Evolutionary conservation across 92 coral and sea anemone genomes (phyloP).

Genomic region (Epizoanthus ramosus): DNA sequence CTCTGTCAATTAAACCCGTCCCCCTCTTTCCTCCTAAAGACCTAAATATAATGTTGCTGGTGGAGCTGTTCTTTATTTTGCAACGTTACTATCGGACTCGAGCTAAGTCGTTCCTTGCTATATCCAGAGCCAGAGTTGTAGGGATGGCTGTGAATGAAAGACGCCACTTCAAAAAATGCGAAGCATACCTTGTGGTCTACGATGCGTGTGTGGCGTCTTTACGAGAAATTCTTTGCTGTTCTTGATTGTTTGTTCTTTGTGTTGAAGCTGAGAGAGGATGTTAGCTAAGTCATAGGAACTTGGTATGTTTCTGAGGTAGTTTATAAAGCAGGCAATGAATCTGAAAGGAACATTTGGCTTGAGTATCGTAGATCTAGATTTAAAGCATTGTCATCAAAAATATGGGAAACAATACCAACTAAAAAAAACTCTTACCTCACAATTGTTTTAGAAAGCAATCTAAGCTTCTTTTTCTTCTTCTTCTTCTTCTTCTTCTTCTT

Average conservation of each 20-base stretch:
- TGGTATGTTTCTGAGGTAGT: constrained; percentile 35
- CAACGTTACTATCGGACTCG: too few relatives aligned
- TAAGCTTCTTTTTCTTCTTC: too few relatives aligned
- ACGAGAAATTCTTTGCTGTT: constrained; percentile 37
- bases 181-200: constrained; percentile 11
- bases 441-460: too few relatives aligned
- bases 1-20: too few relatives aligned
- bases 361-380: neutral
- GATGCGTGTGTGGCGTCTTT: neutral
- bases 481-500: too few relatives aligned
- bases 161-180: constrained; percentile 19
- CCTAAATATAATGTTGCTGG: too few relatives aligned
- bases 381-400: too few relatives aligned
- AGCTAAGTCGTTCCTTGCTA: too few relatives aligned
- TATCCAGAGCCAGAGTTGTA: constrained; percentile 16
- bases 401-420: too few relatives aligned
- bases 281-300: constrained; percentile 38
- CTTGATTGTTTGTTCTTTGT: constrained; percentile 32
- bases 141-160: constrained; percentile 2
- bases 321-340: constrained; percentile 23
- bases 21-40: too few relatives aligned
- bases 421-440: too few relatives aligned
- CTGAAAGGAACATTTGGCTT: constrained; percentile 21
- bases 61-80: too few relatives aligned
- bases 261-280: constrained; percentile 8